Base-by-base conservation (phyloP, 2,113 vertebrate species). In the Seriola quinqueradiata region DNA sequence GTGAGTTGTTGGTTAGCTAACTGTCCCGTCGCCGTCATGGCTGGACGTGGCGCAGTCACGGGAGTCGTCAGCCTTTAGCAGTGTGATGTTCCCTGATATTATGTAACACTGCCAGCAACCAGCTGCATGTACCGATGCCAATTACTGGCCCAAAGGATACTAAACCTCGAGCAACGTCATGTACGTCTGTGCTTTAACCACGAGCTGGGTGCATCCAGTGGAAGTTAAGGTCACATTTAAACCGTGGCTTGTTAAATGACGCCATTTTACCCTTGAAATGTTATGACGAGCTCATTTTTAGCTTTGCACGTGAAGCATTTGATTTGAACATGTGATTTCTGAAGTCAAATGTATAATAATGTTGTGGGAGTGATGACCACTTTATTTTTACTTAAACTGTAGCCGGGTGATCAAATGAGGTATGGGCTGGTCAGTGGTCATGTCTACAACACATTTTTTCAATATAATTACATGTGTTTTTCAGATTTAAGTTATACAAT, bases 261-360 rank as follows among this genome's bases (percentile, higher is more conserved):
- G 71, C 80, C 84, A 87, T 90, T 84, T 86, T 86, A 83, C 86
- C 87, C 89, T 87, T 92, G 79, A 89, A 60, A n/a, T 59, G 25
- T 64, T 42, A 9, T 11, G 7, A 57, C 4, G 8, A 54, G 3
- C 0, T 4, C 1, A 48, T 50, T 28, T 34, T n/a, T 60, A 21
- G 16, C n/a, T 4, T 17, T 2, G 3, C 7, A 1, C 6, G 34
- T 23, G 3, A 19, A 9, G 13, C 19, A 3, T 42, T 48, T 36
- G 12, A 46, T 17, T 17, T 17, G 23, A 28, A 3, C 13, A 7
- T 8, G 23, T 58, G 25, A 28, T 28, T 28, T 28, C 2, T 28
- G 28, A 28, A 28, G 28, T 28, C 28, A 28, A 28, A 28, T 28
- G 28, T 28, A 2, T 28, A 28, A 28, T 28, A 28, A 28, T 28